Evolutionary conservation across 2,888 invertebrate species (phyloP).

Genomic region (Scaptomyza tumidula): DNA sequence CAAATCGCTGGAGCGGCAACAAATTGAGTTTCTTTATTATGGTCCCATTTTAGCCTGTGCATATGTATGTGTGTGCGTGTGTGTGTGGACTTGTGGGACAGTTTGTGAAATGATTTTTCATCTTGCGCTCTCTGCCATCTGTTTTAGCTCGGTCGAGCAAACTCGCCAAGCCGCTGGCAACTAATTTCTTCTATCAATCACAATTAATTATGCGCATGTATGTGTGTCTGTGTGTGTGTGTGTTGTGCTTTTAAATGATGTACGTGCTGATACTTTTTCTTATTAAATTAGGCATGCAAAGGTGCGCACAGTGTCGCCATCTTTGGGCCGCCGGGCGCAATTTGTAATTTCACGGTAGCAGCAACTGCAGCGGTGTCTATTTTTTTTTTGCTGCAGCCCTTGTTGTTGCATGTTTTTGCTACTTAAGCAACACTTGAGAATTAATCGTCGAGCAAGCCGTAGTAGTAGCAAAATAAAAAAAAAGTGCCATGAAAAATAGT

Average conservation of each 20-base stretch:
- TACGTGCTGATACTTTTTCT: conserved; percentile 64
- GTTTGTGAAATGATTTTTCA: conserved; percentile 79
- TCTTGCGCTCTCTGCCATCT: conserved; percentile 69
- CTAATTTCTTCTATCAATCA: conserved; percentile 81
- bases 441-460: conserved; percentile 52
- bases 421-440: conserved; percentile 60
- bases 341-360: conserved; percentile 71
- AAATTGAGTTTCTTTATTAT: conserved; percentile 81
- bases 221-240: conserved; percentile 16
- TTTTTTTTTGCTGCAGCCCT: neutral
- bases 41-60: conserved; percentile 68
- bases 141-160: conserved; percentile 55
- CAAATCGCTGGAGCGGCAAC: conserved; percentile 79
- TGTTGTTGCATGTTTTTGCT: conserved; percentile 50
- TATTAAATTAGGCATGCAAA: conserved; percentile 73
- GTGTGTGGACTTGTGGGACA: conserved; percentile 64
- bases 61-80: conserved; percentile 20
- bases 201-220: conserved; percentile 74
- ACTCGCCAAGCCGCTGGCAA: conserved; percentile 59
- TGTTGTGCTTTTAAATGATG: conserved; percentile 56
- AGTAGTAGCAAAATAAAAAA: conserved; percentile 10
- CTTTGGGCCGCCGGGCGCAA: conserved; percentile 53
- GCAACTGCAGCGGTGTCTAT: conserved; percentile 33
- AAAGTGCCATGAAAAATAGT: conserved; percentile 55
- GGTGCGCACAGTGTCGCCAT: conserved; percentile 54